Evolutionary conservation across 1,140 invertebrate genomes (phyloP).

Genomic region (Solenopsis invicta): DNA sequence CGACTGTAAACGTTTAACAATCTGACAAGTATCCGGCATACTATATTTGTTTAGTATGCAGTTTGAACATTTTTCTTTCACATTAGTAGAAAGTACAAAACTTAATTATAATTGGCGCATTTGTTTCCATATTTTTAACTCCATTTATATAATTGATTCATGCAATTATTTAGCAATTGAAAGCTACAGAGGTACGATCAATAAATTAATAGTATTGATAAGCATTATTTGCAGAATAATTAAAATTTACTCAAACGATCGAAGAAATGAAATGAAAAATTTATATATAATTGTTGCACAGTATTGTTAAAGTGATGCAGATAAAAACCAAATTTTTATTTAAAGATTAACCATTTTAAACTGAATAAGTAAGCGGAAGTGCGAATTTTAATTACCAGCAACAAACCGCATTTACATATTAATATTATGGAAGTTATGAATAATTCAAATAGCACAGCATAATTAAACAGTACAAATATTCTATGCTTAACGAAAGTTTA

Average conservation of each 20-base stretch:
- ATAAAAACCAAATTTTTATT: slow-evolving; percentile 16
- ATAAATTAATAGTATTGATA: background rate
- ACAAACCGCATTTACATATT: slow-evolving; percentile 32
- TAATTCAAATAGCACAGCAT: slow-evolving; percentile 48
- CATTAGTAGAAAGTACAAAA: background rate
- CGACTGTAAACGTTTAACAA: slow-evolving; percentile 26
- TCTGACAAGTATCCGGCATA: slow-evolving; percentile 3
- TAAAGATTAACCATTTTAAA: slow-evolving; percentile 19
- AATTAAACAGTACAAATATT: slow-evolving; percentile 54
- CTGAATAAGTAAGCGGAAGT: slow-evolving; percentile 50
- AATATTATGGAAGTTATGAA: slow-evolving; percentile 48
- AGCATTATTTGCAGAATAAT: background rate
- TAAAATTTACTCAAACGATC: background rate
- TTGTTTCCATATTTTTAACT: background rate
- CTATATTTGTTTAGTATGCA: background rate
- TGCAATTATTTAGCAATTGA: background rate
- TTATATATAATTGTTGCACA: background rate
- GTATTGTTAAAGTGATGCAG: background rate
- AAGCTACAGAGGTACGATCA: background rate
- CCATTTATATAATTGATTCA: background rate
- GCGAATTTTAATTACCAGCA: slow-evolving; percentile 40
- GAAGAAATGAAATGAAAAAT: background rate
- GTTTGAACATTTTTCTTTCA: background rate
- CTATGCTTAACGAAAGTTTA: slow-evolving; percentile 12
- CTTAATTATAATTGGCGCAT: background rate